phyloP scores from a whole-genome alignment of 2,797 vertebrate genomes.

The Adelosebastes latens region DNA sequence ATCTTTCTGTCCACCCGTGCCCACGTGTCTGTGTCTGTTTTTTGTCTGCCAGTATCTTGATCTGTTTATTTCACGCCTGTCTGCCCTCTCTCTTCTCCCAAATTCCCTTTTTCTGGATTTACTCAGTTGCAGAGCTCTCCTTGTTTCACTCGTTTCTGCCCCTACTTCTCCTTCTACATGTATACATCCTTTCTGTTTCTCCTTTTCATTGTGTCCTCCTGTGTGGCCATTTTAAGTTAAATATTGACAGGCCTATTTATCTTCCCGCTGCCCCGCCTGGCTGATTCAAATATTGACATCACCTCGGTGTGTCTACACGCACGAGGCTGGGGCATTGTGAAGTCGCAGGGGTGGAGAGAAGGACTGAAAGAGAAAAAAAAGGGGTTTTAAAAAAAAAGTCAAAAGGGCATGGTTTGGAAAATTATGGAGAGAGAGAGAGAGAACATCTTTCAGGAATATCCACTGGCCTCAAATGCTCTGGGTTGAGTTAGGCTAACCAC shows the following conservation, averaged over 20 bases:
- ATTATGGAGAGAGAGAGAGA: slow-evolving; percentile 16
- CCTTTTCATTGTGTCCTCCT: slow-evolving; percentile 31
- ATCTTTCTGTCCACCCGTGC: slow-evolving; percentile 8
- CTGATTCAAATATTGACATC: slow-evolving; percentile 78
- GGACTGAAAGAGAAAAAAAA: slow-evolving; percentile 5
- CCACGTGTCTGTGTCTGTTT: slow-evolving; percentile 37
- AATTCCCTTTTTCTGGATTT: slow-evolving; percentile 2
- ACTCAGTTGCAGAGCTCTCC: background rate
- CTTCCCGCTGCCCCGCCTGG: slow-evolving; percentile 54
- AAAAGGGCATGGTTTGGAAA: slow-evolving; percentile 60
- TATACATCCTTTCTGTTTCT: slow-evolving; percentile 16
- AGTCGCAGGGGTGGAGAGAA: slow-evolving; percentile 16
- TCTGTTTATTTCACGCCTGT: slow-evolving; percentile 36
- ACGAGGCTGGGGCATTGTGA: slow-evolving; percentile 19
- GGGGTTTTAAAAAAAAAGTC: slow-evolving; percentile 17
- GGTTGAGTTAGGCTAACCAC: slow-evolving; percentile 54
- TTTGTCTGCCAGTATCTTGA: slow-evolving; percentile 15
- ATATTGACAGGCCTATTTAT: slow-evolving; percentile 76
- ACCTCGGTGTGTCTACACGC: slow-evolving; percentile 42
- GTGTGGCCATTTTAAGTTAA: slow-evolving; percentile 60
- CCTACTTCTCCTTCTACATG: background rate
- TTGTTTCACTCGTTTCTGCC: slow-evolving; percentile 12
- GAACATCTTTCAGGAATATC: slow-evolving; percentile 45
- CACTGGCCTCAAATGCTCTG: slow-evolving; percentile 36
- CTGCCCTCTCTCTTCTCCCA: background rate